Evolutionary conservation across 1,140 invertebrate genomes (phyloP), one percentile per base, ranked within the genome.

Genomic region (Drosophila sp.): DNA sequence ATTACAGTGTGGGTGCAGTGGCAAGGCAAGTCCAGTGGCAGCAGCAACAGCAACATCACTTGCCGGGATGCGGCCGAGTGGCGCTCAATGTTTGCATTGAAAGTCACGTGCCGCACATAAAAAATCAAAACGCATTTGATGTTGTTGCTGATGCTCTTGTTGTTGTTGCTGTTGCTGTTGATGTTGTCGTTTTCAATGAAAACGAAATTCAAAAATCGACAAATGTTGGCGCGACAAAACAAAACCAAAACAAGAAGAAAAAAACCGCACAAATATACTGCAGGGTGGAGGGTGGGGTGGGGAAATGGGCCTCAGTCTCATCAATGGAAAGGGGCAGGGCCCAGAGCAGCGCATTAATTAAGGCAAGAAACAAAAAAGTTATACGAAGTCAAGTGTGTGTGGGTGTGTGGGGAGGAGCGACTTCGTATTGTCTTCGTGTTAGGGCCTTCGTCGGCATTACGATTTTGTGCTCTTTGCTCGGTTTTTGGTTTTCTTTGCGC

Each of bases 31-130:
- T 11, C 35, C 35, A 38, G 60, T 76, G 72, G 8, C 23, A 25
- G 44, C 25, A 32, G 5, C 32, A 6, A 0, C 4, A 32, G 38
- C 40, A 17, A 47, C 32, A 71, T 62, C 50, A 62, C 72, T 63
- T 25, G 50, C 68, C 58, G 57, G 57, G 73, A 77, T 81, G 83
- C 69, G 79, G 83, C 83, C 77, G 65, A 86, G 79, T 89, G 83
- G 83, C 83, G 83, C 83, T 87, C 84, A 76, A 57, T 66, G 58
- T 66, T 81, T 87, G 78, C 75, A 70, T 75, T 65, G 70, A 87
- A 87, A 87, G 83, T 87, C 83, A 87, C 83, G 83, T 87, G 83
- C 83, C 79, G 72, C 56, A 58, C 84, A 87, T 87, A 83, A 87
- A 86, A 87, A 75, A 73, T 66, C 32, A 30, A 57, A 78, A 83